phyloP scores from a whole-genome alignment of 2,888 invertebrate species.

The Lysandra coridon region DNA sequence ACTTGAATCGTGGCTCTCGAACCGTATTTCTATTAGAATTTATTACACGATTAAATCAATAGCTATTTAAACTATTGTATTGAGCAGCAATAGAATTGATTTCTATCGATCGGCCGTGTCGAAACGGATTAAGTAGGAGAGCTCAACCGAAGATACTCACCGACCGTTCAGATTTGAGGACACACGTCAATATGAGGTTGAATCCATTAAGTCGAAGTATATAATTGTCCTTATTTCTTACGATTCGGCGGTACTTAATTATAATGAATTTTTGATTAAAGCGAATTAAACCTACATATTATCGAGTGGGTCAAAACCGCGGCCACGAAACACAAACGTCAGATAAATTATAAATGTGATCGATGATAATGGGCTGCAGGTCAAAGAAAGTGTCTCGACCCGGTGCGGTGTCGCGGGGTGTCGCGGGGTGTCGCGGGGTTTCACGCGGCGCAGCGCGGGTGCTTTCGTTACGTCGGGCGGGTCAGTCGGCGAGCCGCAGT shows the following conservation, averaged over 20 bases:
- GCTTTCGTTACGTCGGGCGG: constrained; percentile 74
- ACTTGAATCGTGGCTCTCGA: constrained; percentile 34
- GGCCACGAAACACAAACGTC: constrained; percentile 71
- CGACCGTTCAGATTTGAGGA: not conserved
- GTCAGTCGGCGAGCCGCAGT: constrained; percentile 65
- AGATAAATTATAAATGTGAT: constrained; percentile 77
- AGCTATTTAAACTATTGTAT: constrained; percentile 15
- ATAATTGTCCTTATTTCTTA: constrained; percentile 19
- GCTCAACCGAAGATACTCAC: not conserved
- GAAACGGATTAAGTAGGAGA: not conserved
- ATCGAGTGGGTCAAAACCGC: constrained; percentile 32
- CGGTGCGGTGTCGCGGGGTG: constrained; percentile 32
- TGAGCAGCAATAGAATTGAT: constrained; percentile 1
- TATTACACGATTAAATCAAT: constrained; percentile 18
- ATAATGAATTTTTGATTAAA: constrained; percentile 24
- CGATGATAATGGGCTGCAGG: constrained; percentile 70
- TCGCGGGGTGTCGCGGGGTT: not conserved
- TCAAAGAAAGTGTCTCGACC: constrained; percentile 77
- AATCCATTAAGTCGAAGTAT: constrained; percentile 10
- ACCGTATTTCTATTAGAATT: constrained; percentile 32
- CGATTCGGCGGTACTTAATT: constrained; percentile 17
- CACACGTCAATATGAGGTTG: constrained; percentile 14
- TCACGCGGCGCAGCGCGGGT: constrained; percentile 36
- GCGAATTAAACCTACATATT: constrained; percentile 13
- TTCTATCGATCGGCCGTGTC: constrained; percentile 10